Evolutionary conservation across 2,888 invertebrate genomes (phyloP).

Genomic region (Drosophila prolongata): DNA sequence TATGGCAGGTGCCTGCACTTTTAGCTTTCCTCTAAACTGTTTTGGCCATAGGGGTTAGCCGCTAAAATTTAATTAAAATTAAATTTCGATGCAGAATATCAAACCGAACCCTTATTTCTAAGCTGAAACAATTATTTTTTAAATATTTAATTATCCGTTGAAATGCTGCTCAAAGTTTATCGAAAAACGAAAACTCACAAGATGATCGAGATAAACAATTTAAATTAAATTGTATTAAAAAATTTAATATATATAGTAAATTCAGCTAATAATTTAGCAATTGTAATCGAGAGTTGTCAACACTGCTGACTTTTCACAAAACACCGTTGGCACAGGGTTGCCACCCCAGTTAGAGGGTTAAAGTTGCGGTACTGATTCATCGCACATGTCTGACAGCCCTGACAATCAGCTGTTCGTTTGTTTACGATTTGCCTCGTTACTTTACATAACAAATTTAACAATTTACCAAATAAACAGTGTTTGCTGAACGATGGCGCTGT

Average conservation of each 20-base stretch:
- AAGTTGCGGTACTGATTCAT: background rate
- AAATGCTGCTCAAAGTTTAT: too few species aligned
- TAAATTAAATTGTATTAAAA: background rate
- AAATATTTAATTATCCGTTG: too few species aligned
- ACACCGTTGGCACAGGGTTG: background rate
- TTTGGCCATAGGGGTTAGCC: background rate
- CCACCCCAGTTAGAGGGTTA: background rate
- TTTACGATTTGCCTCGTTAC: slow-evolving; percentile 36
- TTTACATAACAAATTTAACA: slow-evolving; percentile 56
- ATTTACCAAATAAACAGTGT: slow-evolving; percentile 9
- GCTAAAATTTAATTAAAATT: too few species aligned
- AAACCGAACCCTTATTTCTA: too few species aligned
- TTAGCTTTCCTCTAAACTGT: background rate
- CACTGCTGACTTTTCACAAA: background rate
- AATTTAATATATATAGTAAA: background rate
- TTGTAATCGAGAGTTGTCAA: background rate
- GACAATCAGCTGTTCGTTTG: slow-evolving; percentile 55
- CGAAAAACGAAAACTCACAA: too few species aligned
- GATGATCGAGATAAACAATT: too few species aligned
- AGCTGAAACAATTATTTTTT: too few species aligned
- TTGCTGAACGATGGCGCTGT: slow-evolving; percentile 81
- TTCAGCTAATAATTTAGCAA: background rate
- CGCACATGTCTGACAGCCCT: background rate
- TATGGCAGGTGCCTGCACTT: background rate
- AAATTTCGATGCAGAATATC: too few species aligned